Base-by-base conservation (phyloP, 2,888 invertebrate genomes). In the Plebejus argus region DNA sequence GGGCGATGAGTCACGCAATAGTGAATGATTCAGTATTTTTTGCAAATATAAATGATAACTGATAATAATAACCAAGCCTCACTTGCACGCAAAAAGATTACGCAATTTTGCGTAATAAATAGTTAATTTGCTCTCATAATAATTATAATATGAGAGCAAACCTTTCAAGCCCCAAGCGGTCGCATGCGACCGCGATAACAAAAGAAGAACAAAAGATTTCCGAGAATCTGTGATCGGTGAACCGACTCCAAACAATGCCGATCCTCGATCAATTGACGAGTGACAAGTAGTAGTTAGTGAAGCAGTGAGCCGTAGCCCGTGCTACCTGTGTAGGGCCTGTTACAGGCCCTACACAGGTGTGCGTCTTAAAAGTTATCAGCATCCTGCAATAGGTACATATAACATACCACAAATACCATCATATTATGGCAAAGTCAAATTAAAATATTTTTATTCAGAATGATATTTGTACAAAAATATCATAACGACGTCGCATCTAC, bases 261-360 rank as follows among this genome's bases (percentile, higher is more conserved):
- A 77, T 77, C 80, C 81, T 76, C 56, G 3, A 20, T 20, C 76
- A 53, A 82, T 83, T 83, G 87, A 82, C 88, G 88, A 87, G 87
- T 88, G 87, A 86, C 83, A 82, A 78, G 81, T 78, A 81, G 81
- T 53, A 53, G 18, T 53, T 53, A 1, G 49, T 49, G 53, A 53
- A 84, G 49, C 74, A 78, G 71, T 58, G 78, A 78, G 83, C 86
- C 84, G 79, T 66, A 66, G 66, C 28, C 28, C 66, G 66, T 66
- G 66, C 15, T 66, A 28, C 66, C 66, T 66, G 28, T 28, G 15
- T 61, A 61, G 66, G n/a, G n/a, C n/a, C n/a, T n/a, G n/a, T n/a
- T n/a, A n/a, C n/a, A n/a, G n/a, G n/a, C n/a, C n/a, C n/a, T n/a
- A n/a, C n/a, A n/a, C n/a, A n/a, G n/a, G 66, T 28, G 66, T 12